Evolutionary conservation across 1,140 invertebrate species (phyloP).

Genomic region (Venturia canescens): DNA sequence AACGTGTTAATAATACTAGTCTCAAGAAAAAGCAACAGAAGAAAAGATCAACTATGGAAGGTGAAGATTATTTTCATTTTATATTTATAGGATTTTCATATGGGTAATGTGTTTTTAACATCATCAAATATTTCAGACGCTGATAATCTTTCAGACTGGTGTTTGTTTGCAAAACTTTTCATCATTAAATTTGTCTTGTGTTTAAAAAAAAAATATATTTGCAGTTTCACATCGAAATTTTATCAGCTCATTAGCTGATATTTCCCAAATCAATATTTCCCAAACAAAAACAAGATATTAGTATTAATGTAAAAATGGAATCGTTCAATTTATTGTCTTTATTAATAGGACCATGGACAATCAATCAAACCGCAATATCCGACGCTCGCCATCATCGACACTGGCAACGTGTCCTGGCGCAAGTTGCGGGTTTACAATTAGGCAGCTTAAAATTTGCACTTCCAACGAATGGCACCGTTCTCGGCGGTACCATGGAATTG

Average conservation of each 20-base stretch:
- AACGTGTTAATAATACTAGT: constrained; percentile 75
- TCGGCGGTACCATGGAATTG: constrained; percentile 95
- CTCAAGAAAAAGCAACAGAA: constrained; percentile 75
- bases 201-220: too few relatives aligned
- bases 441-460: constrained; percentile 81
- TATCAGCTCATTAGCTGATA: too few relatives aligned
- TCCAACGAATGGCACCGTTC: constrained; percentile 84
- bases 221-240: too few relatives aligned
- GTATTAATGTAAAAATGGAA: background rate
- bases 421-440: constrained; percentile 86
- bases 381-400: constrained; percentile 92
- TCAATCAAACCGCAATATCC: constrained; percentile 73
- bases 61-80: constrained; percentile 54
- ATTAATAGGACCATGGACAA: constrained; percentile 64
- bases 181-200: too few relatives aligned
- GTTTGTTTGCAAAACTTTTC: too few relatives aligned
- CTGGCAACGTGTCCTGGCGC: constrained; percentile 90
- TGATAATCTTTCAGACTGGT: too few relatives aligned
- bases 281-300: background rate
- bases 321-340: constrained; percentile 29
- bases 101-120: constrained; percentile 21
- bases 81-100: background rate
- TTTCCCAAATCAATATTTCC: constrained; percentile 3
- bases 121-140: too few relatives aligned
- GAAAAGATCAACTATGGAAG: constrained; percentile 68